phyloP scores from a whole-genome alignment of 2,797 vertebrate species.

The Margarornis squamiger region DNA sequence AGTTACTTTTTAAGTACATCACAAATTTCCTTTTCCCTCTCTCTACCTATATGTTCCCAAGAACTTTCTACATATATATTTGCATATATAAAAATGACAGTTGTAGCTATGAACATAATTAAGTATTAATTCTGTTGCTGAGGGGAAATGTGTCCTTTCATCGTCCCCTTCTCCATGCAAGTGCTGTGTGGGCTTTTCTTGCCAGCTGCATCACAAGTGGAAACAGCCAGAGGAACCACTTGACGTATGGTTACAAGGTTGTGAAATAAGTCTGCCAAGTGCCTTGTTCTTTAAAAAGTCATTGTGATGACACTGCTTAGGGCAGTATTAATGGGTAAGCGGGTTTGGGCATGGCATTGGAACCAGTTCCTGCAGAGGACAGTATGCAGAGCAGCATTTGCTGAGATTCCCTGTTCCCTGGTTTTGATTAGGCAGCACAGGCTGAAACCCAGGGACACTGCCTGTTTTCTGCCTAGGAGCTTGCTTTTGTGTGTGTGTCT shows the following conservation, averaged over 20 bases:
- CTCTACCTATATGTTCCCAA: background rate
- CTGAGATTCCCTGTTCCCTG: background rate
- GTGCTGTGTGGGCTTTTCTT: background rate
- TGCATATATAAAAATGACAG: background rate
- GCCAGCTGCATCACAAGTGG: background rate
- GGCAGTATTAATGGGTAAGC: accelerated
- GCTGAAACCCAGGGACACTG: background rate
- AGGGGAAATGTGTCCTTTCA: background rate
- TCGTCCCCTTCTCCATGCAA: background rate
- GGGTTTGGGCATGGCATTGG: accelerated
- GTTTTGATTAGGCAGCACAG: background rate
- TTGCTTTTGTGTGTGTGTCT: accelerated
- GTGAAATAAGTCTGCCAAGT: background rate
- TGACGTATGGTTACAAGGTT: accelerated
- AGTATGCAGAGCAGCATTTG: accelerated
- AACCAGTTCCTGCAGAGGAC: background rate
- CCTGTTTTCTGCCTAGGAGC: background rate
- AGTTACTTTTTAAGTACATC: background rate
- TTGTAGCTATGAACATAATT: background rate
- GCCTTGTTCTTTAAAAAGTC: background rate
- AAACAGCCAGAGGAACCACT: background rate
- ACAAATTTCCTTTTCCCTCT: background rate
- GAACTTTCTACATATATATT: background rate
- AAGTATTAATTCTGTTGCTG: background rate
- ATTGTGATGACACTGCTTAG: accelerated